Evolutionary conservation across 2,888 invertebrate genomes (phyloP).

Genomic region (Zele albiditarsus): DNA sequence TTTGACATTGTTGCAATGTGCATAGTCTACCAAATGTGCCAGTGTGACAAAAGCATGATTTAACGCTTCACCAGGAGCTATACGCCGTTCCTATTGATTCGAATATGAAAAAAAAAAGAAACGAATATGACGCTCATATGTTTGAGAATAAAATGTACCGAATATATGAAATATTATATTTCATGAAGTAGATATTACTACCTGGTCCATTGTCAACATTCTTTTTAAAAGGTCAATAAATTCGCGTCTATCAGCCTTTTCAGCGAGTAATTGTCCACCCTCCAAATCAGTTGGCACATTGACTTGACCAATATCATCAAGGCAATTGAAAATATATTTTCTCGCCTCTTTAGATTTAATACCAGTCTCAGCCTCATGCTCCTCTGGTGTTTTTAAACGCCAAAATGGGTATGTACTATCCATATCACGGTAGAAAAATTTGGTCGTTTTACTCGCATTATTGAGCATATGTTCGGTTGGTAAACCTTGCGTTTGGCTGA

Average conservation of each 20-base stretch:
- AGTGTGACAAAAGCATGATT: conserved; percentile 96
- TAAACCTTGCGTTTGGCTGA: conserved; percentile 96
- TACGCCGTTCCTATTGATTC: conserved; percentile 87
- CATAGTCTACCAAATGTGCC: conserved; percentile 95
- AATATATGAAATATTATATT: conserved; percentile 16
- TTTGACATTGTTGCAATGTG: conserved; percentile 97
- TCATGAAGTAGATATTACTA: conserved; percentile 75
- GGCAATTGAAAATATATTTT: conserved; percentile 99
- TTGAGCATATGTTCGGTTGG: conserved; percentile 98
- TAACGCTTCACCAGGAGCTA: conserved; percentile 95
- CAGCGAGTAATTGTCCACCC: conserved; percentile 95
- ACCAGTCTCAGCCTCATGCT: conserved; percentile 97
- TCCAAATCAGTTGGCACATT: conserved; percentile 98
- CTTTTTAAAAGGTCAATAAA: conserved; percentile 98
- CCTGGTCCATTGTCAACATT: conserved; percentile 99
- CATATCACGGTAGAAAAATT: conserved; percentile 98
- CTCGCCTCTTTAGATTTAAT: conserved; percentile 99
- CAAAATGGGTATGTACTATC: conserved; percentile 92
- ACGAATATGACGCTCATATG: conserved; percentile 15
- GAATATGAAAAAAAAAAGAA: neutral
- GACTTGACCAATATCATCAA: conserved; percentile 98
- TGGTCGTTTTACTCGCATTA: conserved; percentile 97
- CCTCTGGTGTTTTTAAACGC: conserved; percentile 95
- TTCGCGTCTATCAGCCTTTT: conserved; percentile 97
- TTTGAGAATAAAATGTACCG: conserved; percentile 7